phyloP scores from a whole-genome alignment of 2,888 invertebrate species.

The Amphipoea lucens region DNA sequence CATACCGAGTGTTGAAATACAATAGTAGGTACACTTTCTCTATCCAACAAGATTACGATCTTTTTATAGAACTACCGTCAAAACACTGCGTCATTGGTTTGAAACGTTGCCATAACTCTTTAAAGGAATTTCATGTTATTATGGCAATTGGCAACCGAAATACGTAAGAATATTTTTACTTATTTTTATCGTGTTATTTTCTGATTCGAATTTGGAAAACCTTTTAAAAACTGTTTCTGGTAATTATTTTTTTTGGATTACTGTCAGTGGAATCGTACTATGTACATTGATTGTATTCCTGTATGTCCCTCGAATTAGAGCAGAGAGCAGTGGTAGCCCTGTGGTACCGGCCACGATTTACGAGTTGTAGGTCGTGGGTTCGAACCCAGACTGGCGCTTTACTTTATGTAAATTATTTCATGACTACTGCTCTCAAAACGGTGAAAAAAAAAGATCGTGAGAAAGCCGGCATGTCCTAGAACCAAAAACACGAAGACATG shows the following conservation, averaged over 20 bases:
- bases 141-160: slow-evolving; percentile 50
- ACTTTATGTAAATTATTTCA: too few species aligned
- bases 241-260: not conserved
- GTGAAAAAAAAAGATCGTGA: too few species aligned
- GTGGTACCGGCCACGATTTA: not conserved
- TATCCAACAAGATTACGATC: slow-evolving; percentile 47
- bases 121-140: slow-evolving; percentile 51
- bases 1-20: slow-evolving; percentile 35
- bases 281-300: not conserved
- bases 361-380: too few species aligned
- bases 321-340: too few species aligned
- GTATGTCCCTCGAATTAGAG: not conserved
- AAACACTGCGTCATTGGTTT: slow-evolving; percentile 60
- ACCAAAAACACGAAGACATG: too few species aligned
- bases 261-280: not conserved
- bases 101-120: slow-evolving; percentile 63
- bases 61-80: slow-evolving; percentile 61
- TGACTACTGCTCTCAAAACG: too few species aligned
- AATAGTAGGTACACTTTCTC: slow-evolving; percentile 41
- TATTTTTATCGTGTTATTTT: not conserved
- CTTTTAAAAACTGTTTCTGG: not conserved
- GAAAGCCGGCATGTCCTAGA: too few species aligned
- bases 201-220: slow-evolving; percentile 2
- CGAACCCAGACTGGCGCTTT: too few species aligned
- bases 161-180: slow-evolving; percentile 11